Percentiles rank a stretch among this genome's conserved stretches.
Conservation (phyloP, 2,888 invertebrate species). For the Diadegma fenestrale region DNA sequence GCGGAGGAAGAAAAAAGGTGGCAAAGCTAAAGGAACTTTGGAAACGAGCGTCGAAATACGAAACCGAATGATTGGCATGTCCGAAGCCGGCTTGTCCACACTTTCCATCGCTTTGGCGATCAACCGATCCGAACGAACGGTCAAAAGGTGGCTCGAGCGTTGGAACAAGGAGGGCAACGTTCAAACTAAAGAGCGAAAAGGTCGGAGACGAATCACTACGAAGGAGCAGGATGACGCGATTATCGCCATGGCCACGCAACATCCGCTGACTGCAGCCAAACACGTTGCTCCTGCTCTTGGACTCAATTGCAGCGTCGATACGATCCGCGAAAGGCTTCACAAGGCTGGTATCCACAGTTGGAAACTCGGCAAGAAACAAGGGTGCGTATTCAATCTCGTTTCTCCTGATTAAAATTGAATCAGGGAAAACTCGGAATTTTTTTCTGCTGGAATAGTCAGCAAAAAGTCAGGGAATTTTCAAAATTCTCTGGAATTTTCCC, state of each 20-base stretch:
- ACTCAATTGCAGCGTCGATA: conserved; percentile 83
- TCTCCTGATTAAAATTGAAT: no score
- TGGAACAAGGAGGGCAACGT: conserved; percentile 84
- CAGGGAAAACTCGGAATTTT: no score
- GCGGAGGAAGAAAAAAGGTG: conserved; percentile 81
- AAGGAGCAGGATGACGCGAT: conserved; percentile 84
- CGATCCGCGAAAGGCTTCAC: conserved; percentile 82
- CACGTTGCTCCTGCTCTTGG: conserved; percentile 83
- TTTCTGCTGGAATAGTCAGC: no score
- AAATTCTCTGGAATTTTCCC: no score
- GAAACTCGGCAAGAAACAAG: conserved; percentile 83
- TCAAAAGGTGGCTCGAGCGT: conserved; percentile 83
- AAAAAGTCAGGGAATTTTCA: no score
- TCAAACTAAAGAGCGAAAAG: conserved; percentile 83
- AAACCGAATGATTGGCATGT: conserved; percentile 84
- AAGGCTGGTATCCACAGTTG: conserved; percentile 84
- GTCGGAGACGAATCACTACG: conserved; percentile 82
- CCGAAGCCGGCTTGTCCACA: conserved; percentile 83
- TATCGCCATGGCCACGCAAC: conserved; percentile 83
- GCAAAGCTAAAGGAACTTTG: conserved; percentile 83
- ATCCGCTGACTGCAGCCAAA: conserved; percentile 83
- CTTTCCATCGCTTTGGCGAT: conserved; percentile 83
- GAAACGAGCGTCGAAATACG: conserved; percentile 83
- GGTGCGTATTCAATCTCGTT: conserved; percentile 71
- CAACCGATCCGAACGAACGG: conserved; percentile 83